phyloP scores from a whole-genome alignment of 2,797 vertebrate genomes.

The Peromyscus nudipes region DNA sequence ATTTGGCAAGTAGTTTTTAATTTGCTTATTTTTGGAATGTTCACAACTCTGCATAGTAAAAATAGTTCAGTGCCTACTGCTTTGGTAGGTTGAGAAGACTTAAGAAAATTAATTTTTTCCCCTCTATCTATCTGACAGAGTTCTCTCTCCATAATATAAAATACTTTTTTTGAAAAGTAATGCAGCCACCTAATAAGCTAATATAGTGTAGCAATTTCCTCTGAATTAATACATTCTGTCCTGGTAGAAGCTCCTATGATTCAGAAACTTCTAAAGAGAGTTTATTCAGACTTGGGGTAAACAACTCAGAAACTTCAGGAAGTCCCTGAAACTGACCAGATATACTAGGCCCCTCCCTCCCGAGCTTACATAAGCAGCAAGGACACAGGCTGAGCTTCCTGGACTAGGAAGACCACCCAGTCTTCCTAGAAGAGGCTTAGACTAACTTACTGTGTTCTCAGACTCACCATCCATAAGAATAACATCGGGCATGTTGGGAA shows the following conservation, averaged over 20 bases:
- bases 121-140: background rate
- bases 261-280: background rate
- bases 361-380: background rate
- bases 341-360: background rate
- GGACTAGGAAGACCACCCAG: background rate
- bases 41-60: background rate
- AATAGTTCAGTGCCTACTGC: background rate
- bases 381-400: background rate
- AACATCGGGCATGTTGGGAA: background rate
- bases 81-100: background rate
- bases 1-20: background rate
- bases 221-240: background rate
- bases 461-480: background rate
- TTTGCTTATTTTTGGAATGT: background rate
- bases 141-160: background rate
- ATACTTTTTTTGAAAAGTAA: background rate
- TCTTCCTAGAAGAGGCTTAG: background rate
- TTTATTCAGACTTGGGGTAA: background rate
- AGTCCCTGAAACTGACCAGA: background rate
- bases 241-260: background rate
- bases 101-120: background rate
- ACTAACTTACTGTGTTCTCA: background rate
- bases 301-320: background rate
- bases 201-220: background rate
- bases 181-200: background rate